A percentile compares a stretch with the other conserved stretches of the same genome.
phyloP scores from a whole-genome alignment of 2,113 vertebrate genomes.

The Ceyx melanurus region DNA sequence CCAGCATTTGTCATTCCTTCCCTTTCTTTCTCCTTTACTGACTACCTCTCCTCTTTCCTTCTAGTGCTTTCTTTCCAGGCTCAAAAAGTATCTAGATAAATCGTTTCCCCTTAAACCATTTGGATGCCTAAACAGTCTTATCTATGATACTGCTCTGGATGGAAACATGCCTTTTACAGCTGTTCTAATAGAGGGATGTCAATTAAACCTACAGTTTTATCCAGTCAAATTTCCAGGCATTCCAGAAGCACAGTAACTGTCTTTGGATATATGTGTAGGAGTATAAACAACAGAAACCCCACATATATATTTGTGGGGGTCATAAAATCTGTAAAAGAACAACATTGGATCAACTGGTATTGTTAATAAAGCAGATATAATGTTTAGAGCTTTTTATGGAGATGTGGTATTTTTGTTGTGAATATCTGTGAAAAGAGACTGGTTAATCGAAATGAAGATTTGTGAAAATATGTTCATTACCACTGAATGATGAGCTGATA shows the following conservation, averaged over 20 bases:
- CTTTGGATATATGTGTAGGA: not conserved
- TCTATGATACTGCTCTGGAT: not conserved
- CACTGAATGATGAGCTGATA: not conserved
- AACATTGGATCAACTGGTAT: not conserved
- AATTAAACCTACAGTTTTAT: too few relatives aligned
- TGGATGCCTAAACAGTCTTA: not conserved
- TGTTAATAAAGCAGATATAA: not conserved
- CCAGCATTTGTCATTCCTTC: not conserved
- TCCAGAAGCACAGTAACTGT: not conserved
- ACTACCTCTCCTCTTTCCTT: not conserved
- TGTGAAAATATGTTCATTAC: not conserved
- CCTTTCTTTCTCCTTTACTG: not conserved
- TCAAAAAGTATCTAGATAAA: fast-evolving
- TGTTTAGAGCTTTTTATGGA: not conserved
- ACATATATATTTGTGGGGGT: not conserved
- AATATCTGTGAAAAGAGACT: not conserved
- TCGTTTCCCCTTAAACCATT: not conserved
- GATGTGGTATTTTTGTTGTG: not conserved
- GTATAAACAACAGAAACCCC: not conserved
- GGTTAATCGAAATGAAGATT: not conserved
- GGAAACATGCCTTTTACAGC: not conserved
- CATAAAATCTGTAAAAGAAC: not conserved
- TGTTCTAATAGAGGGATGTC: too few relatives aligned
- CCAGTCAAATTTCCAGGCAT: not conserved
- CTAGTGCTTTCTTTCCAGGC: not conserved